Base-by-base conservation (phyloP, 37 sponge, comb jelly and placozoan genomes). In the Lycopodina hypogea region DNA sequence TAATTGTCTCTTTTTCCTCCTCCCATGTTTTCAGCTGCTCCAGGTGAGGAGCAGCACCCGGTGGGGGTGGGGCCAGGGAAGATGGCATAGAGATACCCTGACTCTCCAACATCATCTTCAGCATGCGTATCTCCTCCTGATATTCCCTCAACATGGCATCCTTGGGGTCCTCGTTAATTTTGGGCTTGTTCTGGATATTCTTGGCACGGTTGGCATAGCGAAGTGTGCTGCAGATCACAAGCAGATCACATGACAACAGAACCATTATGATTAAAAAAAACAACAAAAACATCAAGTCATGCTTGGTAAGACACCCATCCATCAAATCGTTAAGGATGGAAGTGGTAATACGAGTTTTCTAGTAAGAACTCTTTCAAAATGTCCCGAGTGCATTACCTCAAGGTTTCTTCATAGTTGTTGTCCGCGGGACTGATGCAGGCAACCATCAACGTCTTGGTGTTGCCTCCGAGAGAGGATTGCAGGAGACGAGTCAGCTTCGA, bases 111-210 rank as follows among this genome's bases (percentile, higher is more conserved):
- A 97, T 84, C 64, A 81, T 78, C 80, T 97, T 97, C 66, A 97
- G 85, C 52, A 72, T 69, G 66, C 83, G 28, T 24, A 97, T 97
- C 83, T 97, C 98, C 53, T 95, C 98, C 68, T 86, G 80, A 78
- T 97, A 97, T 75, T 97, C 81, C 74, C 98, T 41, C 68, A 97
- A 74, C 0, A 97, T 74, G 29, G 98, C 98, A 80, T 97, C 98
- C 60, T 95, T 95, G 3, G 98, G 98, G 63, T 97, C 98, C 72
- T 97, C 98, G 56, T 97, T 97, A 53, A 97, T 90, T 48, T 77
- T 78, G 21, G 98, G 98, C 71, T 97, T 92, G 88, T 97, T 97
- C 89, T 97, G 95, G 80, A 97, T 97, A 83, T 97, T 97, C 87
- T 97, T 97, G 39, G 98, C 98, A 28, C 98, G 36, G 66, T 89